phyloP scores from a whole-genome alignment of 2,888 invertebrate genomes.

The Chrysolina haemoptera region DNA sequence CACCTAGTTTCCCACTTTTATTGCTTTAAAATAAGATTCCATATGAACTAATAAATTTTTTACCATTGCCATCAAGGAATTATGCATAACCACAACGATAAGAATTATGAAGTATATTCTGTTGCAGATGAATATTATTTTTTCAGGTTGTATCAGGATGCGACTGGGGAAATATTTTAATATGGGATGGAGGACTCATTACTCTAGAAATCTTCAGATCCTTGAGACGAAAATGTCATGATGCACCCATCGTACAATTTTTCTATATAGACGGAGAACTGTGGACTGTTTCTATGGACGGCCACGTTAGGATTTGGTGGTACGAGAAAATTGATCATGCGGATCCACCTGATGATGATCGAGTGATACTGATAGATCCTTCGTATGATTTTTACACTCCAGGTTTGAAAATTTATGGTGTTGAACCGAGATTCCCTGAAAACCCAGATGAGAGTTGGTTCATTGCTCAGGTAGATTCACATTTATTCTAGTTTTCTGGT shows the following conservation, averaged over 20 bases:
- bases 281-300: slow-evolving; percentile 77
- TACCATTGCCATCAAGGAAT: too few relatives aligned
- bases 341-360: slow-evolving; percentile 86
- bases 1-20: too few relatives aligned
- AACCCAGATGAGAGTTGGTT: slow-evolving; percentile 70
- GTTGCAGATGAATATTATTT: slow-evolving; percentile 23
- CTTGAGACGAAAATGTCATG: slow-evolving; percentile 82
- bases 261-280: slow-evolving; percentile 66
- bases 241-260: slow-evolving; percentile 81
- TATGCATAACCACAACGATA: too few relatives aligned
- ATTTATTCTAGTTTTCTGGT: too few relatives aligned
- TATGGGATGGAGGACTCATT: slow-evolving; percentile 93
- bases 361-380: slow-evolving; percentile 86
- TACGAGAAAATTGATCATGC: slow-evolving; percentile 93
- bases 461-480: slow-evolving; percentile 81
- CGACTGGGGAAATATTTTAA: slow-evolving; percentile 91
- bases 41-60: too few relatives aligned
- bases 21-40: too few relatives aligned
- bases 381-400: slow-evolving; percentile 83
- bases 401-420: slow-evolving; percentile 71
- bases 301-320: slow-evolving; percentile 88
- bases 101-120: too few relatives aligned
- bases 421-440: slow-evolving; percentile 70
- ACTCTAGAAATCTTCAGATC: slow-evolving; percentile 86
- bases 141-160: slow-evolving; percentile 85